phyloP scores from a whole-genome alignment of 37 sponge, comb jelly and placozoan species.

The Petrosia ficiformis region DNA sequence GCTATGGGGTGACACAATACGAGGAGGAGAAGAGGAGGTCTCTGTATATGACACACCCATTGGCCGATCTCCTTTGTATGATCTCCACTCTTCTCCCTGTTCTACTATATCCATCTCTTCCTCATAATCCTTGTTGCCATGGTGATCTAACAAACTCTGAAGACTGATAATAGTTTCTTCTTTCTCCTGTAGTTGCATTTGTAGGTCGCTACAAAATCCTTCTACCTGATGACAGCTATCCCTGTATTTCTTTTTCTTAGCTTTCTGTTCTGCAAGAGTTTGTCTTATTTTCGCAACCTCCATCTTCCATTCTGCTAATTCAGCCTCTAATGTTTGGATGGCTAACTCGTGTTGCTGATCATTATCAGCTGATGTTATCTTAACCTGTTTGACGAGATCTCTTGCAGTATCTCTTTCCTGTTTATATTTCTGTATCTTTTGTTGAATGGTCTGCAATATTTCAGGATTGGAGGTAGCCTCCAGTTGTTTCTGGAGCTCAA shows the following conservation, averaged over 20 bases:
- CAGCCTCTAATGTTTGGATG: background rate
- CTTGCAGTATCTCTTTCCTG: constrained; percentile 39
- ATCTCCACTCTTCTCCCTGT: no score
- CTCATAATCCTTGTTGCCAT: no score
- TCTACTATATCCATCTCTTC: no score
- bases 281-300: background rate
- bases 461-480: constrained; percentile 21
- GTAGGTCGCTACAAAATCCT: background rate
- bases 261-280: background rate
- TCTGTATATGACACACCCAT: no score
- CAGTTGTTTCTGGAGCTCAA: constrained; percentile 33
- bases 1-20: no score
- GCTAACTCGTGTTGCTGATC: background rate
- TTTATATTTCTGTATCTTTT: constrained; percentile 31
- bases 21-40: no score
- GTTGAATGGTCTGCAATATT: constrained; percentile 15
- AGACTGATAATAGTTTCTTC: background rate
- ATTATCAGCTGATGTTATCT: constrained; percentile 10
- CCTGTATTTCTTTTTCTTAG: background rate
- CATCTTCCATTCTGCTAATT: background rate
- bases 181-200: background rate
- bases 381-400: no score
- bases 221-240: background rate
- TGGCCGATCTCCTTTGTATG: no score
- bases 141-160: no score